Evolutionary conservation across 1,140 invertebrate genomes (phyloP).

Genomic region (Vanessa tameamea): DNA sequence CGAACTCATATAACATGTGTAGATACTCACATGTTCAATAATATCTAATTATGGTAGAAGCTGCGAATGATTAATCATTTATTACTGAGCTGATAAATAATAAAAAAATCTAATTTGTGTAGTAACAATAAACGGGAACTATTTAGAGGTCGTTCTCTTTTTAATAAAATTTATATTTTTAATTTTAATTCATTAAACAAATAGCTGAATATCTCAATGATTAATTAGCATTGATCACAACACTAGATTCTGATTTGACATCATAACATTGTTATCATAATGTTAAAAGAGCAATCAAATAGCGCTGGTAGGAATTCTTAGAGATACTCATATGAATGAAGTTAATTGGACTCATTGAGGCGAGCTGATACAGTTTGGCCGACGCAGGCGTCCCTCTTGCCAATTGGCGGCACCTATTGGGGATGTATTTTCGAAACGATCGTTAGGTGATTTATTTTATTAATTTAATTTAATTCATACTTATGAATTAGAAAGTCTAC

Average conservation of each 20-base stretch:
- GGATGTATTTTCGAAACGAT: conserved; percentile 50
- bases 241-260: background rate
- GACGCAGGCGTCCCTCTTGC: conserved; percentile 49
- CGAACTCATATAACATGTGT: no score
- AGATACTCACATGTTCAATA: no score
- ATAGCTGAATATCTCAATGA: no score
- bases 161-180: no score
- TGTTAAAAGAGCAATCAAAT: background rate
- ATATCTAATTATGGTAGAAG: no score
- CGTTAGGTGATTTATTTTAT: conserved; percentile 30
- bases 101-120: no score
- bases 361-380: conserved; percentile 63
- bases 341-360: conserved; percentile 71
- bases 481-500: no score
- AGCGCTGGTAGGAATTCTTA: background rate
- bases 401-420: conserved; percentile 60
- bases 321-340: conserved; percentile 61
- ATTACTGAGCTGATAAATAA: no score
- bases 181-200: no score
- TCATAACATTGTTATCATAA: background rate
- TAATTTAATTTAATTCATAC: background rate
- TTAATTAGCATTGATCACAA: background rate
- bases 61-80: no score
- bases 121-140: no score
- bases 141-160: no score